Percentiles rank a stretch among this genome's conserved stretches.
These are phyloP conservation scores for Neoascia interrupta DNA, from an alignment of 2,888 invertebrate species.

Conservation along the genomic window DNA sequence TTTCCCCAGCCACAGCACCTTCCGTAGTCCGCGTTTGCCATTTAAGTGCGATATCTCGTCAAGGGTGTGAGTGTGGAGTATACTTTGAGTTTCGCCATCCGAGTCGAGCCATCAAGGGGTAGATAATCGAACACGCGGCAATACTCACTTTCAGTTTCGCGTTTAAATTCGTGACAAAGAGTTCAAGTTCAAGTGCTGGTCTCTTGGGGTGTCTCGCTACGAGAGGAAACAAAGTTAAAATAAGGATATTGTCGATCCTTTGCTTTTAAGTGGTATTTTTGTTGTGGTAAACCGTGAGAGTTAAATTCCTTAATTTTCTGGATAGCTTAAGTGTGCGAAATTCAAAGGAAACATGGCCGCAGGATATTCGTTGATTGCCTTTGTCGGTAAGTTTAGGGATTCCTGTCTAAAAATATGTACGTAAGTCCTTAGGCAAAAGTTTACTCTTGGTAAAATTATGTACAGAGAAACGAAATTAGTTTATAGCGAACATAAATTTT, in stretches of 20 bases:
- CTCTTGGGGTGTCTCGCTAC: background rate
- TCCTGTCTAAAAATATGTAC: background rate
- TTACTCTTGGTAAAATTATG: too few relatives aligned
- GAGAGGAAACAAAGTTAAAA: background rate
- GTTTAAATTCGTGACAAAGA: constrained; percentile 52
- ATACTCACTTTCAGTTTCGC: constrained; percentile 53
- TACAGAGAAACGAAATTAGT: too few relatives aligned
- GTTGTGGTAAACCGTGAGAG: too few relatives aligned
- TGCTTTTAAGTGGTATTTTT: constrained; percentile 1
- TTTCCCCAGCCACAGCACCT: too few relatives aligned
- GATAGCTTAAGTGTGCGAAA: background rate
- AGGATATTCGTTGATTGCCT: constrained; percentile 10
- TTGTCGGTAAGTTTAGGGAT: constrained; percentile 31
- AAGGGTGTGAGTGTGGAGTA: constrained; percentile 45
- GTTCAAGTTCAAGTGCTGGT: constrained; percentile 57
- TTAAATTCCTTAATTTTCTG: background rate
- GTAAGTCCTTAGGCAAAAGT: too few relatives aligned
- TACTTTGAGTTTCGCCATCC: constrained; percentile 25
- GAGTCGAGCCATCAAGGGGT: constrained; percentile 35
- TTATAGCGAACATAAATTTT: background rate
- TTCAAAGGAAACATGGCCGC: constrained; percentile 7
- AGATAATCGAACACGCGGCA: constrained; percentile 59
- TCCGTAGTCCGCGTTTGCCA: constrained; percentile 22
- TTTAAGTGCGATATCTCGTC: constrained; percentile 35
- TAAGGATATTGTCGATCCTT: constrained; percentile 6